Conservation (phyloP, 2,113 vertebrate genomes). For the Crypturellus undulatus region DNA sequence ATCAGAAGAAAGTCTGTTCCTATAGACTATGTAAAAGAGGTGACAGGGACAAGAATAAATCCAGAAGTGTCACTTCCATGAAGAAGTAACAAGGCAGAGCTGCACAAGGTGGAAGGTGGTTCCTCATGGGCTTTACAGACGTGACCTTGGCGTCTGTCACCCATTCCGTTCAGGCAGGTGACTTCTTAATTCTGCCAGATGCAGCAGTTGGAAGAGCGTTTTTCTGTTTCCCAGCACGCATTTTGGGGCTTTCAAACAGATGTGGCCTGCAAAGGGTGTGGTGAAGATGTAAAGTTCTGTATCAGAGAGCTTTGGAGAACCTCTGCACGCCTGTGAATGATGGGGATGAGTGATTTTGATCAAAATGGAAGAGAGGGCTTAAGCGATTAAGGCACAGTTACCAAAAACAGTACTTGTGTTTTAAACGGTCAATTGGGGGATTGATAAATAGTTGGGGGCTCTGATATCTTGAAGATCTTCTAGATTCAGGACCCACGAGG, state of each 20-base stretch:
- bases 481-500: background rate
- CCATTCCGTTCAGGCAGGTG: background rate
- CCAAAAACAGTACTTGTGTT: background rate
- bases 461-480: background rate
- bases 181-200: conserved; percentile 29
- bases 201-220: background rate
- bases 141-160: conserved; percentile 32
- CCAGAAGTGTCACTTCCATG: background rate
- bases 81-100: conserved; percentile 6
- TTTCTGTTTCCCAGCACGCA: background rate
- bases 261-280: background rate
- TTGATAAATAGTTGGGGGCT: background rate
- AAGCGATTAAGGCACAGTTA: background rate
- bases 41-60: background rate
- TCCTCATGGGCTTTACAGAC: background rate
- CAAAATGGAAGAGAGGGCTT: background rate
- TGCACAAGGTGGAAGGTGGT: background rate
- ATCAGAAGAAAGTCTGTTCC: background rate
- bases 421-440: background rate
- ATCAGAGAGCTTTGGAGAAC: background rate
- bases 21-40: background rate
- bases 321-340: background rate
- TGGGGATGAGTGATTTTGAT: background rate
- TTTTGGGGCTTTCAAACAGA: background rate
- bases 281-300: background rate